Percentiles rank a stretch among this genome's conserved stretches.
Conservation (phyloP, 2,797 vertebrate genomes). For the Pampus argenteus region DNA sequence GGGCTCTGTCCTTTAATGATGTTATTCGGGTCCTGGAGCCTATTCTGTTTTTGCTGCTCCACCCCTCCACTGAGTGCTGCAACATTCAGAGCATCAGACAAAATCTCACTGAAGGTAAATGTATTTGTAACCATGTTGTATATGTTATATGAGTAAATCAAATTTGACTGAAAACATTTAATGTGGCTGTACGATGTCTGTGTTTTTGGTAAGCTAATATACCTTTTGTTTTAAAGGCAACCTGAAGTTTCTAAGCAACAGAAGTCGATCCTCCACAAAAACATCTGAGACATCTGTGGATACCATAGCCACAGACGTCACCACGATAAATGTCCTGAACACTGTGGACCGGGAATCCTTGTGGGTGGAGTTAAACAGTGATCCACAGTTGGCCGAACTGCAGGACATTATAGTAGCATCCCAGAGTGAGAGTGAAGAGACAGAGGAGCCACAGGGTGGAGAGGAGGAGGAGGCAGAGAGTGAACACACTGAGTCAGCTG, state of each 20-base stretch:
- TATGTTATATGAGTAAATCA: neutral
- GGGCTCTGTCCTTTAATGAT: constrained; percentile 92
- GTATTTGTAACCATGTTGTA: neutral
- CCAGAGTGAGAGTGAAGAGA: constrained; percentile 70
- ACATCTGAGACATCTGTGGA: constrained; percentile 63
- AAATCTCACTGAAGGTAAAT: constrained; percentile 87
- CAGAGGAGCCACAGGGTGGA: constrained; percentile 52
- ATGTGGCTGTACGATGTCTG: neutral
- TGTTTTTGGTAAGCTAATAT: neutral
- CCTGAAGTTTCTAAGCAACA: constrained; percentile 81
- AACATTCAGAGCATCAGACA: constrained; percentile 90
- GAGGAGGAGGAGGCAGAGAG: constrained; percentile 82
- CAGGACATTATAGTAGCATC: constrained; percentile 68
- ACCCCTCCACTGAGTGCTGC: constrained; percentile 93
- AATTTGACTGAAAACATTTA: neutral
- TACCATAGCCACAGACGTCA: constrained; percentile 81
- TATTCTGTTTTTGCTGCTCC: constrained; percentile 92
- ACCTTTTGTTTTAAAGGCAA: constrained; percentile 80
- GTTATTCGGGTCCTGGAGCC: constrained; percentile 95
- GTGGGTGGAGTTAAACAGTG: constrained; percentile 92
- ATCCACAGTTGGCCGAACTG: constrained; percentile 76
- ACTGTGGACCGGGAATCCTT: constrained; percentile 93
- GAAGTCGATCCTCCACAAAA: constrained; percentile 80
- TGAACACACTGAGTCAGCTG: constrained; percentile 94
- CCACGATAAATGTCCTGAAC: constrained; percentile 81